phyloP scores from a whole-genome alignment of 2,797 vertebrate species.

The Sebastes reedi region DNA sequence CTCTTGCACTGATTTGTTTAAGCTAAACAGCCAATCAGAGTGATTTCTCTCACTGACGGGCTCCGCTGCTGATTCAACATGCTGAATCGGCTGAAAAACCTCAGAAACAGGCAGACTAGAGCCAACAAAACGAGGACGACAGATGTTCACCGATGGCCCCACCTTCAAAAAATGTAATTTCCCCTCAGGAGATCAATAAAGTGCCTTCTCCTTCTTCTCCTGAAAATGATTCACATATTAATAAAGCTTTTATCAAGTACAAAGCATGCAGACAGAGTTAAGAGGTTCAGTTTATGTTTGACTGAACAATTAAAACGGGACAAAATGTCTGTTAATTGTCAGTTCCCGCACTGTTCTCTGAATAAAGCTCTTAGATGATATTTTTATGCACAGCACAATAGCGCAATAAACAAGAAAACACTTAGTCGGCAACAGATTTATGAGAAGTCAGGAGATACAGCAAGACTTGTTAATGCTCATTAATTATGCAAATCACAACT shows the following conservation, averaged over 20 bases:
- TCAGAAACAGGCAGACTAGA: no score
- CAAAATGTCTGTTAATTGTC: neutral
- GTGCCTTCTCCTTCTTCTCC: neutral
- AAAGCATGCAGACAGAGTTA: neutral
- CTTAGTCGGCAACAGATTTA: neutral
- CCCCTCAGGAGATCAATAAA: no score
- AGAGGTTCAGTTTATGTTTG: neutral
- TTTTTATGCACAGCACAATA: constrained; percentile 2
- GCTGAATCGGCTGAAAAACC: no score
- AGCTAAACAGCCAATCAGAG: no score
- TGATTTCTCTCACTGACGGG: no score
- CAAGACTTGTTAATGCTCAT: neutral
- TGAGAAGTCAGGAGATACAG: neutral
- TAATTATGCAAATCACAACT: constrained; percentile 18
- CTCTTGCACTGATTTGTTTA: no score
- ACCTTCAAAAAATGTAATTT: no score
- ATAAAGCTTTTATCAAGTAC: neutral
- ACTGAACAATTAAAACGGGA: neutral
- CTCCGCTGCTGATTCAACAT: no score
- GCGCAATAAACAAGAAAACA: neutral
- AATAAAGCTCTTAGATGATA: neutral
- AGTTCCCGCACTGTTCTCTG: neutral
- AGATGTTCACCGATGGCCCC: no score
- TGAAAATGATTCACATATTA: neutral
- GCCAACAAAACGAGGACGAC: no score